These are phyloP conservation scores for Sternotherus odoratus DNA, from an alignment of 2,797 vertebrate species.

Conservation along the genomic window DNA sequence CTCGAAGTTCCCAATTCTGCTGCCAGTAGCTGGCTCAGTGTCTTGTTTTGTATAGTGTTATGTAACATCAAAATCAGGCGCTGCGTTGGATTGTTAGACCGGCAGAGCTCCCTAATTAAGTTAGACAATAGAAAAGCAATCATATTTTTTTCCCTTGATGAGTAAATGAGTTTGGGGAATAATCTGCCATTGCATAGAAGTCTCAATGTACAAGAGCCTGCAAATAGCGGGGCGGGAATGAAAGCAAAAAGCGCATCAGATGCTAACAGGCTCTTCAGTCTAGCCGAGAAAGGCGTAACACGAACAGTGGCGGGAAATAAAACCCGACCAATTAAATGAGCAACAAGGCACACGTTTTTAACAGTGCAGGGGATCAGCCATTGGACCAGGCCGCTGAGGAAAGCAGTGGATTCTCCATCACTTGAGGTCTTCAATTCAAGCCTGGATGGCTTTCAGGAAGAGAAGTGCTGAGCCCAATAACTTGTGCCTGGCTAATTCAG, in stretches of 20 bases:
- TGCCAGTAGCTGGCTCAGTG: not conserved
- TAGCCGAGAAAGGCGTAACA: not conserved
- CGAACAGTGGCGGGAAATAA: not conserved
- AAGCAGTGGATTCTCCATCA: not conserved
- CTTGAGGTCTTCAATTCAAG: not conserved
- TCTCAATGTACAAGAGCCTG: not conserved
- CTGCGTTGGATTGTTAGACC: not conserved
- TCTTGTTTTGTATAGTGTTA: not conserved
- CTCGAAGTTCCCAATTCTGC: not conserved
- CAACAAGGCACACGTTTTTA: not conserved
- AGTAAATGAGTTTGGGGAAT: not conserved
- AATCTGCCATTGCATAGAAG: not conserved
- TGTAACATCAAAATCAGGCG: not conserved
- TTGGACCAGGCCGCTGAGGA: not conserved
- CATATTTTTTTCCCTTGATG: not conserved
- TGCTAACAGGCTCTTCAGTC: not conserved
- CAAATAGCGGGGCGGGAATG: not conserved
- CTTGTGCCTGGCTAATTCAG: not conserved
- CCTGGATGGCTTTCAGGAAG: not conserved
- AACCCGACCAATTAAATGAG: not conserved
- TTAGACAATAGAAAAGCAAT: not conserved
- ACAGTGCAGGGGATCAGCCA: not conserved
- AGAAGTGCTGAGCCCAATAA: not conserved
- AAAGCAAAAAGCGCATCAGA: not conserved
- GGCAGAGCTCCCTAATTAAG: not conserved